Evolutionary conservation across 2,113 vertebrate species (phyloP).

Genomic region (Chinchilla lanigera): DNA sequence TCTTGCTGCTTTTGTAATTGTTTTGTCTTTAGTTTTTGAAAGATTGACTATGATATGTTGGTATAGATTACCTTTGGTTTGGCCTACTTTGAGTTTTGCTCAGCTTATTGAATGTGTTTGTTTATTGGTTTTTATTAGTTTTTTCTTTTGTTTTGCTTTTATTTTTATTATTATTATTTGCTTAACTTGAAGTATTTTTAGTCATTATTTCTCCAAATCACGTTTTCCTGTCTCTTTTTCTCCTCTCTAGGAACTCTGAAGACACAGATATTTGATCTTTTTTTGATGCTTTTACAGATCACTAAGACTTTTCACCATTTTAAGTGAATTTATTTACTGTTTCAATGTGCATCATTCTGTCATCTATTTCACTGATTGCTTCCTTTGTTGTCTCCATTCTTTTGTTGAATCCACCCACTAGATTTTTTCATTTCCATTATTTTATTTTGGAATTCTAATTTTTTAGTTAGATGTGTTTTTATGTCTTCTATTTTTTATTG

Average conservation of each 20-base stretch:
- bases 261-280: neutral
- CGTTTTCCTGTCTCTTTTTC: neutral
- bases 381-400: neutral
- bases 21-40: conserved; percentile 9
- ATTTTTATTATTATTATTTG: neutral
- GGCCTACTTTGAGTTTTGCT: neutral
- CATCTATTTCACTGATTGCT: neutral
- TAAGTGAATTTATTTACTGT: neutral
- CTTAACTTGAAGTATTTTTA: neutral
- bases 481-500: neutral
- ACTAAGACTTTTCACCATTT: neutral
- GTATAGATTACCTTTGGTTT: neutral
- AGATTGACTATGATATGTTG: neutral
- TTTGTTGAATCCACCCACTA: neutral
- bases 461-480: neutral
- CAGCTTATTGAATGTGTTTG: neutral
- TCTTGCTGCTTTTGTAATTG: neutral
- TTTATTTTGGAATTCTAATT: neutral
- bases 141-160: neutral
- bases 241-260: neutral
- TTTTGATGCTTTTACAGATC: neutral
- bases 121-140: neutral
- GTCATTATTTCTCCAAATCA: neutral
- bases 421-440: neutral
- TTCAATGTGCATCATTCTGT: neutral